phyloP scores from a whole-genome alignment of 1,140 invertebrate genomes.

The Drosophila nigromelanica region DNA sequence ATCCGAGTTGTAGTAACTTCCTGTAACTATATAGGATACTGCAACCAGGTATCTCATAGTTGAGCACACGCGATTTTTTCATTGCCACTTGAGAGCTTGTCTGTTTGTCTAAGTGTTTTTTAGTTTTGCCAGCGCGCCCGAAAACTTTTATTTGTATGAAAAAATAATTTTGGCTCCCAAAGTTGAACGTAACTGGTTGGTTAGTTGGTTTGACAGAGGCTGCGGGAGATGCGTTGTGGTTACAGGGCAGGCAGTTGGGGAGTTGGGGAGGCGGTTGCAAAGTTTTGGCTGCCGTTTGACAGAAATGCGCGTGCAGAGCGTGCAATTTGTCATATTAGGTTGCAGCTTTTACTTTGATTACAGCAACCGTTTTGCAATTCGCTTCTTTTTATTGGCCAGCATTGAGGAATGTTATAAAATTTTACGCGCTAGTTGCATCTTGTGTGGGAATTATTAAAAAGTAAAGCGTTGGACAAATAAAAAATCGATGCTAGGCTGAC shows the following conservation, averaged over 20 bases:
- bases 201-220: not conserved
- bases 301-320: not conserved
- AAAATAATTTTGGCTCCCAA: constrained; percentile 42
- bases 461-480: too few relatives aligned
- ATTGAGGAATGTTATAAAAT: not conserved
- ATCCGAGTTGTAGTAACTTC: too few relatives aligned
- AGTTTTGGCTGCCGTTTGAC: constrained; percentile 26
- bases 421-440: not conserved
- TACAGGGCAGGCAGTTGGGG: too few relatives aligned
- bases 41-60: not conserved
- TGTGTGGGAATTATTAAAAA: not conserved
- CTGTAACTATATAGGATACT: not conserved
- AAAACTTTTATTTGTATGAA: constrained; percentile 49
- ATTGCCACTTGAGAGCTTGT: not conserved
- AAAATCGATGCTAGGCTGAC: too few relatives aligned
- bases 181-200: constrained; percentile 31
- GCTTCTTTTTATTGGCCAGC: not conserved
- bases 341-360: not conserved
- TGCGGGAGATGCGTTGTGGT: not conserved
- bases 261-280: not conserved
- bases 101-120: constrained; percentile 26
- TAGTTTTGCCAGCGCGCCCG: constrained; percentile 19
- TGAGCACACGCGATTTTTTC: not conserved
- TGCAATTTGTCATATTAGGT: constrained; percentile 23
- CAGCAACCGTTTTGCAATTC: constrained; percentile 15